Conservation (phyloP, 53 echinoderm and acorn worm species). For the Mesocentrotus franciscanus region DNA sequence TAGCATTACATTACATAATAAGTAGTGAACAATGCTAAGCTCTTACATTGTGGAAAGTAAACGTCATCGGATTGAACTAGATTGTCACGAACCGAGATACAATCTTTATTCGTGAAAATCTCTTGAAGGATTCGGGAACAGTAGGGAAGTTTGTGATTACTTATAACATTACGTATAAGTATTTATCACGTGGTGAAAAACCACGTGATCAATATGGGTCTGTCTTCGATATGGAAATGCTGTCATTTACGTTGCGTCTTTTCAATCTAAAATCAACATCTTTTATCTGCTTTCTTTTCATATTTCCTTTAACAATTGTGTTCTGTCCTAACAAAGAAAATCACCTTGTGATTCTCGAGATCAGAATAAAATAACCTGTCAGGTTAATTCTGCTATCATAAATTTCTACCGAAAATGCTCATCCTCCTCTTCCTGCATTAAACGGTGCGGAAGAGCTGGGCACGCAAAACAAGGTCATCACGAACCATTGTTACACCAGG, state of each 20-base stretch:
- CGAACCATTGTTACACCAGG: not conserved
- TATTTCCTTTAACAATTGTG: not conserved
- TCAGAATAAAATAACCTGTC: not conserved
- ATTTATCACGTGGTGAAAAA: not conserved
- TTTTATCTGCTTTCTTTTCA: not conserved
- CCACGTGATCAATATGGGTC: not conserved
- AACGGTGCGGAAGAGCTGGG: not conserved
- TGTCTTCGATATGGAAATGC: not conserved
- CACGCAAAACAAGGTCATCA: not conserved
- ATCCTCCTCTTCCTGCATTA: constrained; percentile 30
- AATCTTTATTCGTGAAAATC: not conserved
- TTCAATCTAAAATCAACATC: not conserved
- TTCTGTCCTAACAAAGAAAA: not conserved
- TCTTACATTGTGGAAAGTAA: no score
- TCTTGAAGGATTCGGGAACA: not conserved
- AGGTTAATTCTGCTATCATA: not conserved
- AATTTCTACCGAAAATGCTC: not conserved
- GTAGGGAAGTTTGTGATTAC: not conserved
- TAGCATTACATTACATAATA: not conserved
- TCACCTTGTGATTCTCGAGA: not conserved
- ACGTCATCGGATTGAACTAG: not conserved
- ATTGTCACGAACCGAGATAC: not conserved
- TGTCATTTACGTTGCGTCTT: not conserved
- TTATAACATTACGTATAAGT: no score
- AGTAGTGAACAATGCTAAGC: not conserved